phyloP scores from a whole-genome alignment of 1,140 invertebrate species.

The Drosophila watanabei region DNA sequence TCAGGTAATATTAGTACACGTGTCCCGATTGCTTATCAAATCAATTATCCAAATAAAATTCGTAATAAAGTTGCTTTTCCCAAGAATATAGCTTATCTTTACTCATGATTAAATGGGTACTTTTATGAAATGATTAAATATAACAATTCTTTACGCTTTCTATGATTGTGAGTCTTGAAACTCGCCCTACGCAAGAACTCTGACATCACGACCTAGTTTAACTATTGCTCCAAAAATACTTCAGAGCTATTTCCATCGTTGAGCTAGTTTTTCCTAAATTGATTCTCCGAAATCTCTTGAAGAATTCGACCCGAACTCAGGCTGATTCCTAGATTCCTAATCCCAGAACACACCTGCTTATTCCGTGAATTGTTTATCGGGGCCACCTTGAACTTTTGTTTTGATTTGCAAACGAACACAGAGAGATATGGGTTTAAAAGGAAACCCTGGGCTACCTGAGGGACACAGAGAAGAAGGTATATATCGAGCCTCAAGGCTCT shows the following conservation, averaged over 20 bases:
- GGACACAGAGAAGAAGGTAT: background rate
- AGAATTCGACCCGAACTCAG: background rate
- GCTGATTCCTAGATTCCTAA: background rate
- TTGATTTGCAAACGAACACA: background rate
- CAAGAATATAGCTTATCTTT: background rate
- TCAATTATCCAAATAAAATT: slow-evolving; percentile 1
- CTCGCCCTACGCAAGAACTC: too few species aligned
- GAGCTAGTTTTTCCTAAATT: background rate
- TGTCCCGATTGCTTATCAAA: slow-evolving; percentile 9
- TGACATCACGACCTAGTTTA: slow-evolving; percentile 8
- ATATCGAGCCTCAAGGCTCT: background rate
- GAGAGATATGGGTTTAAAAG: background rate
- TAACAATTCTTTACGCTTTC: background rate
- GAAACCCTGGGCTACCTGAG: slow-evolving; percentile 11
- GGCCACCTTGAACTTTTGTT: slow-evolving; percentile 60
- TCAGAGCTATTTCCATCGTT: background rate
- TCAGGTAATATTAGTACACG: background rate
- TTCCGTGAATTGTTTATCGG: slow-evolving; percentile 4
- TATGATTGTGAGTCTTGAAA: background rate
- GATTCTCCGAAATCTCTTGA: background rate
- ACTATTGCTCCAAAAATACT: slow-evolving; percentile 5
- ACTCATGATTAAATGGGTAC: background rate
- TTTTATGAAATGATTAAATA: background rate
- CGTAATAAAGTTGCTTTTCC: background rate
- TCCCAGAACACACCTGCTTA: slow-evolving; percentile 26